Conservation (phyloP, 1,140 invertebrate genomes). For the Hylaeus anthracinus region DNA sequence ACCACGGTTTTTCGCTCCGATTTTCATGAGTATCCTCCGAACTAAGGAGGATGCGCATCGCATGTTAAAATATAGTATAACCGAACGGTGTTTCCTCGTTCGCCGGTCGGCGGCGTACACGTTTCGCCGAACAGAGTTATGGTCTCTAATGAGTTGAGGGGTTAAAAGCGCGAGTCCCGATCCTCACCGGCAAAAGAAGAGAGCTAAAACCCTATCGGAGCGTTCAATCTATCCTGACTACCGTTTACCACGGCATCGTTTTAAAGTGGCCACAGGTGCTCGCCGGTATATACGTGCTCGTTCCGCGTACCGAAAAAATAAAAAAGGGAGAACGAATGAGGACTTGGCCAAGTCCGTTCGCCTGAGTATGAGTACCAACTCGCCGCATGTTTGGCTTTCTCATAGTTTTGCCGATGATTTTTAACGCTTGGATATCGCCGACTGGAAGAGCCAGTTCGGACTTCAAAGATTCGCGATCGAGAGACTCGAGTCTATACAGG, state of each 20-base stretch:
- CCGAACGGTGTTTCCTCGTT: not conserved
- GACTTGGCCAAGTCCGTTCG: not conserved
- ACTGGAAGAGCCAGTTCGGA: conserved; percentile 50
- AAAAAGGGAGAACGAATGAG: conserved; percentile 3
- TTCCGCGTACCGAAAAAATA: conserved; percentile 3
- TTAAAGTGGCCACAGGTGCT: conserved; percentile 64
- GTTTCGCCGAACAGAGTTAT: conserved; percentile 47
- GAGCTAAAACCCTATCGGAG: conserved; percentile 53
- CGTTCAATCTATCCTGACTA: conserved; percentile 60
- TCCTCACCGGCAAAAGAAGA: conserved; percentile 45
- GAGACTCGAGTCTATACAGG: conserved; percentile 64
- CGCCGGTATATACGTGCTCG: conserved; percentile 48
- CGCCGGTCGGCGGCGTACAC: conserved; percentile 9
- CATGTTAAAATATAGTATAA: conserved; percentile 20
- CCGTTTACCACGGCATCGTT: conserved; percentile 61
- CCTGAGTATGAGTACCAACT: not conserved
- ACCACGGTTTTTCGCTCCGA: too few species aligned
- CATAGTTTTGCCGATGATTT: conserved; percentile 67
- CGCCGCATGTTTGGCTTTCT: conserved; percentile 71
- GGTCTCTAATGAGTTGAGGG: conserved; percentile 58
- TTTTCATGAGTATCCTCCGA: conserved; percentile 14
- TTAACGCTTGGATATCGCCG: conserved; percentile 47
- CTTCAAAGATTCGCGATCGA: conserved; percentile 71
- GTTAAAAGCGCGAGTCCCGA: conserved; percentile 52
- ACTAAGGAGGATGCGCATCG: conserved; percentile 22